Percentiles rank a stretch among this genome's conserved stretches.
phyloP scores from a whole-genome alignment of 2,797 vertebrate species.

The Trematomus bernacchii region DNA sequence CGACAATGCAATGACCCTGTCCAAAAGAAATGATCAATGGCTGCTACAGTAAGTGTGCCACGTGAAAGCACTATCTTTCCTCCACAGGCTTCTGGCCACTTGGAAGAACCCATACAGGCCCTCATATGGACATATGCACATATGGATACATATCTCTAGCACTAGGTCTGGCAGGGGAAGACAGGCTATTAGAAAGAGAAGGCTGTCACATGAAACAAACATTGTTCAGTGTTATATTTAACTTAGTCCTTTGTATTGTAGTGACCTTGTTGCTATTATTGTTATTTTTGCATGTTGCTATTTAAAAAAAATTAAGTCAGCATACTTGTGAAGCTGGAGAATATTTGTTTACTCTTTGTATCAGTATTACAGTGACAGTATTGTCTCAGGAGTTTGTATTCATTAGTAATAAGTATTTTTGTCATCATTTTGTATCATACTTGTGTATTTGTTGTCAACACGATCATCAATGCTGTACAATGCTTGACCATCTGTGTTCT shows the following conservation, averaged over 20 bases:
- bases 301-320: constrained; percentile 45
- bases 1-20: constrained; percentile 47
- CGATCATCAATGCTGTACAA: constrained; percentile 71
- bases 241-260: constrained; percentile 72
- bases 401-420: constrained; percentile 64
- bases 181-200: constrained; percentile 42
- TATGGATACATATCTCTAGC: constrained; percentile 71
- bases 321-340: constrained; percentile 61
- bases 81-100: constrained; percentile 34
- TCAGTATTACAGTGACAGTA: constrained; percentile 82
- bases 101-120: constrained; percentile 47
- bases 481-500: constrained; percentile 74
- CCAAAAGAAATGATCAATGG: constrained; percentile 34
- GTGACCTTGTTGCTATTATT: constrained; percentile 74
- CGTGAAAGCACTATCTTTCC: constrained; percentile 57
- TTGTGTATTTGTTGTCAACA: constrained; percentile 63
- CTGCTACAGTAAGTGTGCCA: constrained; percentile 29
- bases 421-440: constrained; percentile 65
- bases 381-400: constrained; percentile 84
- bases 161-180: constrained; percentile 53
- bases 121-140: too few relatives aligned
- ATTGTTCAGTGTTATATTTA: constrained; percentile 73
- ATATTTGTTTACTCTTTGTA: constrained; percentile 76
- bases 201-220: constrained; percentile 55
- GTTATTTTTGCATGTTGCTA: constrained; percentile 79